Evolutionary conservation across 2,113 vertebrate genomes (phyloP), one percentile per base, ranked within the genome.

Genomic region (Corythornis cristatus): DNA sequence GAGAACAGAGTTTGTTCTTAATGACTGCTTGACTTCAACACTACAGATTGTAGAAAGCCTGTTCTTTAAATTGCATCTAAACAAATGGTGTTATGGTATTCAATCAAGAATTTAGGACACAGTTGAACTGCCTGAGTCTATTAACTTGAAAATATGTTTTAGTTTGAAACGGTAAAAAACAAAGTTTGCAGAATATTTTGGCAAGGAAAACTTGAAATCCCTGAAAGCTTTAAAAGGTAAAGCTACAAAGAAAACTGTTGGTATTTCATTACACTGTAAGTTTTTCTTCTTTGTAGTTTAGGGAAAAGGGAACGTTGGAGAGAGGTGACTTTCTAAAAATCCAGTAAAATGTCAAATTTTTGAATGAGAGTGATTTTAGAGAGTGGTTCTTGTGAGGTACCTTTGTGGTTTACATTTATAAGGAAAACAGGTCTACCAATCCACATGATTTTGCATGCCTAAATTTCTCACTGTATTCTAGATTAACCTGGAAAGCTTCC

Each of bases 21-120:
- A 89, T 92, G 94, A 93, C 67, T 91, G 73, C 64, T 88, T 81
- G 70, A 93, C 57, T 93, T 95, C 75, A 86, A 18, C 51, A 66
- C 76, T 68, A 57, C 94, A 95, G 88, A 91, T 92, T 96, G 89
- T 76, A 54, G 45, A 77, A 89, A 95, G 62, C 91, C 87, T 91
- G 76, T 91, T 95, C 48, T 83, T 67, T 85, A 78, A 83, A 26
- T 35, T 77, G n/a, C 76, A 61, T 88, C 80, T 42, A 81, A 93
- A 83, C 66, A 89, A 86, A 78, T 66, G 3, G 5, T 86, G 42
- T 68, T 66, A 16, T 43, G 37, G 45, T 92, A 42, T 93, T 87
- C 68, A 53, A 7, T 64, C 56, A 50, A 74, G 74, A 82, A 86
- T 83, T 93, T 46, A 91, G 81, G 82, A 79, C n/a, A 22, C 6